Percentiles rank a stretch among this genome's conserved stretches.
phyloP scores from a whole-genome alignment of 2,797 vertebrate genomes.

The Silurus lanzhouensis region DNA sequence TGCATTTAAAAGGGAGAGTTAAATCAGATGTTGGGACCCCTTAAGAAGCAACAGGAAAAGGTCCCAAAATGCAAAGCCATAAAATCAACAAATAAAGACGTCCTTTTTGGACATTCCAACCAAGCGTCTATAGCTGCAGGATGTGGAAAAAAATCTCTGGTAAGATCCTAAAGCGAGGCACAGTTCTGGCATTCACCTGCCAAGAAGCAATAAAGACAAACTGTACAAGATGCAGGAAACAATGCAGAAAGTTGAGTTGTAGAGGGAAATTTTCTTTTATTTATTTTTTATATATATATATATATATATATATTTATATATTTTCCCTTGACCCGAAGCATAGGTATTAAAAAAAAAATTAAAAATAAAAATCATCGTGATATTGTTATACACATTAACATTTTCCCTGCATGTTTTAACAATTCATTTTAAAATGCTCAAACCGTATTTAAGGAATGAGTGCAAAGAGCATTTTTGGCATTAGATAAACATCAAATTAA shows the following conservation, averaged over 20 bases:
- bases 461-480: slow-evolving; percentile 60
- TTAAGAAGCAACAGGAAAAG: slow-evolving; percentile 74
- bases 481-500: slow-evolving; percentile 59
- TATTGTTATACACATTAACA: slow-evolving; percentile 53
- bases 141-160: slow-evolving; percentile 73
- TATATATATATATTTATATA: slow-evolving; percentile 50
- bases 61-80: slow-evolving; percentile 73
- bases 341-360: slow-evolving; percentile 38
- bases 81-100: slow-evolving; percentile 72
- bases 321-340: slow-evolving; percentile 55
- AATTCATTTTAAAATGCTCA: slow-evolving; percentile 48
- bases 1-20: slow-evolving; percentile 78
- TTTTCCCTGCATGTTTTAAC: slow-evolving; percentile 59
- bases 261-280: slow-evolving; percentile 40
- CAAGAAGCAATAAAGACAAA: slow-evolving; percentile 55
- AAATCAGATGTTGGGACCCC: slow-evolving; percentile 73
- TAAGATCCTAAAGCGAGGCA: slow-evolving; percentile 69
- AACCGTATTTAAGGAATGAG: slow-evolving; percentile 53
- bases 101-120: slow-evolving; percentile 69
- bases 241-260: slow-evolving; percentile 49
- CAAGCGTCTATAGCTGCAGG: slow-evolving; percentile 73
- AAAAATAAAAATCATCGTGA: slow-evolving; percentile 41
- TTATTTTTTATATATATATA: not conserved
- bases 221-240: slow-evolving; percentile 54
- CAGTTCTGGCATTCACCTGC: slow-evolving; percentile 55